Base-by-base conservation (phyloP, 2,113 vertebrate genomes). In the Acrocephalus kingi region DNA sequence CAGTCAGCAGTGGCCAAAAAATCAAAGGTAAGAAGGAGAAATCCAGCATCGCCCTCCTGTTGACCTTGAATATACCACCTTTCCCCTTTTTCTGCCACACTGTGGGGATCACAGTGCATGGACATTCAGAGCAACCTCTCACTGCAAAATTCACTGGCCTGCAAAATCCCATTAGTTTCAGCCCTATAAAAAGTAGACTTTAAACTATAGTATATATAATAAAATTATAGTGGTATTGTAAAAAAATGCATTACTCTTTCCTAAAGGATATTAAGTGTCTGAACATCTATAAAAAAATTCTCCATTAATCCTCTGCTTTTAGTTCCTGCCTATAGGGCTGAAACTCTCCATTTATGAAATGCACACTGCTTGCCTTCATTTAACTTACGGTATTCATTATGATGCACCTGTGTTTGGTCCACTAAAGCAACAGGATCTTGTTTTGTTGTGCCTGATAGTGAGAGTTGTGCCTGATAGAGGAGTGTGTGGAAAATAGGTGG, bases 201-300 rank as follows among this genome's bases (percentile, higher is more conserved):
- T 87, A 67, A 94, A 83, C 18, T 72, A 76, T 31, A 94, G 71
- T 83, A 63, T 59, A 37, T 85, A 68, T 58, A 83, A 90, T 91
- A 96, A 95, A 96, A 94, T 94, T 87, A 78, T 85, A 96, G 51
- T 87, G 71, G 67, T 41, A 52, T 48, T 4, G 6, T 95, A 94
- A 96, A 96, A 95, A 84, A 31, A 39, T 39, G 5, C 73, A 94
- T 94, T 89, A 83, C 59, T 74, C 28, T 83, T 89, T 80, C 84
- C 86, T 88, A 77, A 91, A 86, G 30, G 63, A 67, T 76, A 95
- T 82, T 74, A 85, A 90, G 24, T 66, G 39, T 33, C 90, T 93
- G 72, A 93, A 90, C 27, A 67, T 33, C 55, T 63, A 33, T 46
- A 17, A 67, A 89, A 79, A 66, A 71, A 46, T 49, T 79, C 24